These are phyloP conservation scores for Muscidifurax raptorellus DNA, from an alignment of 1,140 invertebrate genomes.

Conservation along the genomic window DNA sequence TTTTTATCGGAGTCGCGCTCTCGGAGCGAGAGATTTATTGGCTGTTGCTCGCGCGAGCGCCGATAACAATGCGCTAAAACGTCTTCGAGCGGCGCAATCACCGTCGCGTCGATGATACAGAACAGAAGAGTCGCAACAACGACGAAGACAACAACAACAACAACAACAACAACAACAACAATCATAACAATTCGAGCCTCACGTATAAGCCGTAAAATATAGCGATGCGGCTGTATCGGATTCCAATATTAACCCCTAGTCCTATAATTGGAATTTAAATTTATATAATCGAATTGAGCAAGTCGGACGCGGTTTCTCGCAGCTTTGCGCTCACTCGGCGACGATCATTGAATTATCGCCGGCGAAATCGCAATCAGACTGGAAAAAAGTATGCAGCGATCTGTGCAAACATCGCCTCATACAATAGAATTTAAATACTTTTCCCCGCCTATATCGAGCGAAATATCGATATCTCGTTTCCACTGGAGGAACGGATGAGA, in stretches of 20 bases:
- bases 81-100: not conserved
- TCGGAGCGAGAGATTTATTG: no score
- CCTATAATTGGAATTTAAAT: conserved; percentile 36
- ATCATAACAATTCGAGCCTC: no score
- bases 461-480: not conserved
- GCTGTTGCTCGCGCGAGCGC: no score
- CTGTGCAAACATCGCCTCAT: not conserved
- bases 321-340: no score
- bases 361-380: not conserved
- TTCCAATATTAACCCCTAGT: conserved; percentile 33
- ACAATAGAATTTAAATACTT: conserved; percentile 8
- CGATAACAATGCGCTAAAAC: not conserved
- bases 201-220: no score
- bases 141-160: not conserved
- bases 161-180: not conserved
- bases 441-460: not conserved
- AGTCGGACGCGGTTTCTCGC: not conserved
- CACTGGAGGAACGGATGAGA: no score
- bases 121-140: no score
- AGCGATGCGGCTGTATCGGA: conserved; percentile 9
- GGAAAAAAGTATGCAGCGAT: not conserved
- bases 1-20: no score
- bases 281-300: conserved; percentile 27
- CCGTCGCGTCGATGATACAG: not conserved
- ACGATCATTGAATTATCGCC: not conserved